A percentile compares a stretch with the other conserved stretches of the same genome.
Conservation (phyloP, 2,113 vertebrate species). For the Sigmodon hispidus region DNA sequence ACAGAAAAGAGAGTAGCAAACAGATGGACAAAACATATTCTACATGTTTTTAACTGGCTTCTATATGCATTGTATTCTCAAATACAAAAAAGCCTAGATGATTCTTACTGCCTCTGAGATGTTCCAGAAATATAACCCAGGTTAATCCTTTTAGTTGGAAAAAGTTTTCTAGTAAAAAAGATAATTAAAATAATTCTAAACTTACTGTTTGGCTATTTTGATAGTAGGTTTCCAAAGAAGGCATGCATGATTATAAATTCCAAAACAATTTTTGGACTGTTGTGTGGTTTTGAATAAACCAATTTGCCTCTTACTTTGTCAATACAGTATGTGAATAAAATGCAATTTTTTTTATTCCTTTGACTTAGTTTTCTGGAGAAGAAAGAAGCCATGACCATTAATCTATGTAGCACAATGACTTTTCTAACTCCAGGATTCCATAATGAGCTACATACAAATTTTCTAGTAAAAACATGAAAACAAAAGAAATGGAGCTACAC, state of each 20-base stretch:
- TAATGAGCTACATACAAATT: too few species aligned
- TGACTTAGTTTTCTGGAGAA: neutral
- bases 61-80: slow-evolving; percentile 37
- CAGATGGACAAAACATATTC: neutral
- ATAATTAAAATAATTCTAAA: slow-evolving; percentile 18
- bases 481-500: too few species aligned
- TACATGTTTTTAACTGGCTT: slow-evolving; percentile 29
- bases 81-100: neutral
- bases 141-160: slow-evolving; percentile 16
- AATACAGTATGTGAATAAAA: neutral
- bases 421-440: too few species aligned
- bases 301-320: slow-evolving; percentile 31
- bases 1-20: slow-evolving; percentile 40
- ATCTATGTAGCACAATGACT: too few species aligned
- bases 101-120: slow-evolving; percentile 22
- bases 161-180: slow-evolving; percentile 41
- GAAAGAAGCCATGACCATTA: neutral
- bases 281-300: neutral
- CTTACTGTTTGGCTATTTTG: slow-evolving; percentile 13
- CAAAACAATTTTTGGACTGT: neutral
- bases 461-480: too few species aligned
- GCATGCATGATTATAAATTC: neutral
- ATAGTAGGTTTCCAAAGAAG: neutral
- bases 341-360: neutral
- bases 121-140: neutral